Evolutionary conservation across 1,140 invertebrate genomes (phyloP), one percentile per base, ranked within the genome.

Genomic region (Polypedilum pembai): DNA sequence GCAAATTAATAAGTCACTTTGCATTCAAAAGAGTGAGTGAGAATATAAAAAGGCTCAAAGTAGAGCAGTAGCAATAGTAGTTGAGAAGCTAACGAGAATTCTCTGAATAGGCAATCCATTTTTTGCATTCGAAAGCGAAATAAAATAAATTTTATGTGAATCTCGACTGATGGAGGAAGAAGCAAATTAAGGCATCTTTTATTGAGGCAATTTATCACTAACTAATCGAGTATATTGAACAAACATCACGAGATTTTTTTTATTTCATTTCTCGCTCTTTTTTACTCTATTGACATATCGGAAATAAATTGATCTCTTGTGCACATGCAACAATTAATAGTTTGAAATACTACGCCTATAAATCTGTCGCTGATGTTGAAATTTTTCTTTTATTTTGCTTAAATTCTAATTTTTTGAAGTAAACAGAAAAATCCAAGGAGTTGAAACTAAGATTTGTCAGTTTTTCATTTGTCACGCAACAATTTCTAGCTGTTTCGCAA

Each of bases 251-350:
- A 56, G n/a, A 12, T 15, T 15, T 56, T 56, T 56, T 45, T 45
- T 8, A 4, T 2, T 45, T 15, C n/a, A 56, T 56, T 56, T 56
- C 5, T 33, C 12, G 12, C n/a, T 56, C 12, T 56, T 15, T 56
- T 56, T 56, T 56, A 15, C n/a, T 56, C 45, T 4, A 56, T 56
- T 56, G 45, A 56, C 45, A 56, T 33, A 12, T 56, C n/a, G n/a
- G 45, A 56, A 56, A 56, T 56, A 56, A 56, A 56, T 56, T 56
- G n/a, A n/a, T 56, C 45, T 56, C 45, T n/a, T 56, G 45, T 12
- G 45, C 45, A 56, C 45, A 56, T 56, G 45, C 45, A 56, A 56
- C 45, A 56, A 56, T 56, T 56, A 56, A 56, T 56, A n/a, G 45
- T 33, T 33, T 56, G 45, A 56, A 33, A 33, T 33, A 33, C 5